A percentile compares a stretch with the other conserved stretches of the same genome.
Conservation (phyloP, 2,797 vertebrate genomes). For the Hylomyscus alleni region DNA sequence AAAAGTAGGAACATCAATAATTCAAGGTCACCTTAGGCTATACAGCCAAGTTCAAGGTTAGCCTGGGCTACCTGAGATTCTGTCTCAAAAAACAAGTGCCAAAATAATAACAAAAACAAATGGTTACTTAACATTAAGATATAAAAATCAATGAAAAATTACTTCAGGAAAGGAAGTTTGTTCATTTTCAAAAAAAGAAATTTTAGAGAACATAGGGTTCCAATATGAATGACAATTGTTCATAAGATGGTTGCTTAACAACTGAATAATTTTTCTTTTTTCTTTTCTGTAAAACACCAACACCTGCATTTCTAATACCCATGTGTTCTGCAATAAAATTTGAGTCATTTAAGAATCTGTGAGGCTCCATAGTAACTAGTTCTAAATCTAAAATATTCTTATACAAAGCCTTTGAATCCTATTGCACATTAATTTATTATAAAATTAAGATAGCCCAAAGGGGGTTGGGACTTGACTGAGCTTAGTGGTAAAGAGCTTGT, state of each 20-base stretch:
- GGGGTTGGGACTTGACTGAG: background rate
- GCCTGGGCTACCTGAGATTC: background rate
- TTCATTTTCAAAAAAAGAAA: background rate
- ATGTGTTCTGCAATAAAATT: background rate
- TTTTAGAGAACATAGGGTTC: constrained; percentile 1
- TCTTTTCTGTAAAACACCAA: background rate
- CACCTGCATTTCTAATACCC: background rate
- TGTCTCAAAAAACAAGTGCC: background rate
- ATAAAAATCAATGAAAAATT: background rate
- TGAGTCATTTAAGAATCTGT: background rate
- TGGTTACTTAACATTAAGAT: background rate
- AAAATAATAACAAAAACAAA: background rate
- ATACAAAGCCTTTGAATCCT: background rate
- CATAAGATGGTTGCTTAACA: background rate
- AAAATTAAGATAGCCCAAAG: constrained; percentile 3
- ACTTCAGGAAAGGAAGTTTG: background rate
- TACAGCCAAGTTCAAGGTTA: background rate
- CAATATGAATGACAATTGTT: background rate
- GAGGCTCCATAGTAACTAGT: background rate
- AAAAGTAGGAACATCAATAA: background rate
- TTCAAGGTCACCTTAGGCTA: background rate
- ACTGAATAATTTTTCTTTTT: background rate
- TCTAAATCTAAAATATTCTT: background rate
- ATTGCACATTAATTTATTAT: background rate
- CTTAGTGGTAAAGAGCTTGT: background rate